Evolutionary conservation across 2,888 invertebrate species (phyloP), one percentile per base, ranked within the genome.

Genomic region (Drosophila prolongata): DNA sequence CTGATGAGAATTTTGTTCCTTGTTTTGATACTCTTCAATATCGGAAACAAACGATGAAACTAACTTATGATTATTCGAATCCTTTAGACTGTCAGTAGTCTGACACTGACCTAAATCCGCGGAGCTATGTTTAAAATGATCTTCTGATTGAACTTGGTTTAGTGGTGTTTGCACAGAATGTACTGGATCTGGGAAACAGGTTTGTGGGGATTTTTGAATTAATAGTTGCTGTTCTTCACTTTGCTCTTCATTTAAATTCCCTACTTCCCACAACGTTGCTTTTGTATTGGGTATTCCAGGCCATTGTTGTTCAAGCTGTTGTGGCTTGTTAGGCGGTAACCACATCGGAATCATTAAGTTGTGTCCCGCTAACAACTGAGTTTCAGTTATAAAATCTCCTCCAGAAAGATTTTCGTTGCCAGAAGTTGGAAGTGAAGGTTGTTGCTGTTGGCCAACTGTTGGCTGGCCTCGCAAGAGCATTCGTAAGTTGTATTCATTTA

Each of bases 401-500:
- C 16, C 74, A 8, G 86, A 53, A 9, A 34, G 10, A 57, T 19
- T 68, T n/a, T 46, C 44, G 40, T 16, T 61, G 6, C 4, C 34
- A n/a, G 49, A 27, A 13, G 9, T 19, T 37, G 37, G 37, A 10
- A 53, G n/a, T 10, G 27, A 27, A 11, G 46, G 43, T 19, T 19
- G 30, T 34, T 47, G 67, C 40, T 54, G 43, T 16, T 53, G 50
- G 16, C 35, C 52, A 30, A 44, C 42, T 40, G 37, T 53, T 4
- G 72, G 65, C 11, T 78, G 75, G 4, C 90, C 84, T 6, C 83
- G 76, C 50, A 91, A 57, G 60, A 91, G 66, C 88, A 91, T 89
- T 34, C 89, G 77, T 37, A 91, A 80, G 70, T 90, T 90, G 34
- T 89, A 85, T 66, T 91, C 91, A 50, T 87, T 90, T 10, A 91